A percentile compares a stretch with the other conserved stretches of the same genome.
phyloP scores from a whole-genome alignment of 2,888 invertebrate species.

The Lapara coniferarum region DNA sequence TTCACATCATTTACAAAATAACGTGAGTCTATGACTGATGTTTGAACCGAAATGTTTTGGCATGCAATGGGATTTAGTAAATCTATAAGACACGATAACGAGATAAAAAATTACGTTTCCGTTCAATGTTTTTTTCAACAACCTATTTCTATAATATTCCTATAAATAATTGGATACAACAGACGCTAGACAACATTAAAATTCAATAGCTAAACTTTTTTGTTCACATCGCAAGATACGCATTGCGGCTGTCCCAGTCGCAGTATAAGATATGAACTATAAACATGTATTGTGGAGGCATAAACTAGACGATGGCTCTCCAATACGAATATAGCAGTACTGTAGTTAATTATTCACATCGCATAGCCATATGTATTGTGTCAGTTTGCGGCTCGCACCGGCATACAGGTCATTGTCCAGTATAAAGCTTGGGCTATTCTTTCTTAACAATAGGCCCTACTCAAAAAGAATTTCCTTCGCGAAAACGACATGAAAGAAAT shows the following conservation, averaged over 20 bases:
- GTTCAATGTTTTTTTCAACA: background rate
- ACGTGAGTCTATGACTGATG: too few species aligned
- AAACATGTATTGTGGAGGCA: conserved; percentile 2
- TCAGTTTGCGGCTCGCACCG: background rate
- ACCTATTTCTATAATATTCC: background rate
- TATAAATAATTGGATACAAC: background rate
- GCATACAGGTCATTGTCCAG: conserved; percentile 21
- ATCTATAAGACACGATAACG: background rate
- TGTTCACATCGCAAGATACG: conserved; percentile 5
- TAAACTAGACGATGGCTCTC: conserved; percentile 11
- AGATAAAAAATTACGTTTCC: background rate
- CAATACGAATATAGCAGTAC: conserved; percentile 19
- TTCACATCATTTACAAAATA: too few species aligned
- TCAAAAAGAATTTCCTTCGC: conserved; percentile 27
- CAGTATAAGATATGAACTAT: conserved; percentile 8
- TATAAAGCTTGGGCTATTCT: background rate
- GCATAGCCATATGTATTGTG: conserved; percentile 22
- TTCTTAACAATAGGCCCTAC: conserved; percentile 3
- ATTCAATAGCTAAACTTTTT: background rate
- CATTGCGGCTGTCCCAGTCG: conserved; percentile 10
- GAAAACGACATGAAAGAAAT: conserved; percentile 18
- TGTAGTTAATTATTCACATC: conserved; percentile 18
- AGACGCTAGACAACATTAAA: background rate
- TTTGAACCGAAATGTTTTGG: background rate
- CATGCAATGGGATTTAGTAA: background rate